Evolutionary conservation across 2,888 invertebrate species (phyloP).

Genomic region (Drosophila histrio): DNA sequence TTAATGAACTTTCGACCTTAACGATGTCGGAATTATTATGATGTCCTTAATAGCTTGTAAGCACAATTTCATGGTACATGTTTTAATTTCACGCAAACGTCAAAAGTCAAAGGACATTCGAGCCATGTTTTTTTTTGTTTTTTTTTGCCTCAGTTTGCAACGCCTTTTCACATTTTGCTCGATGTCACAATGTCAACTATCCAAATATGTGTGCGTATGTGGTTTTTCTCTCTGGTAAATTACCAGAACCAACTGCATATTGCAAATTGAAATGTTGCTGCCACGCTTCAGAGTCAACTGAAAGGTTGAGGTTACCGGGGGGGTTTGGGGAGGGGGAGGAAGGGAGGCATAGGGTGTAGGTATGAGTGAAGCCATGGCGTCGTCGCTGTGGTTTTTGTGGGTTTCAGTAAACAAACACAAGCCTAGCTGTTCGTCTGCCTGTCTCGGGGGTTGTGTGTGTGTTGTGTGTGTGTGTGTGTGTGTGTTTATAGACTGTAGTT

Average conservation of each 20-base stretch:
- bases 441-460: background rate
- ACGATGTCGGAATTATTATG: conserved; percentile 68
- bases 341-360: background rate
- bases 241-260: conserved; percentile 38
- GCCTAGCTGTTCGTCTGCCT: conserved; percentile 4
- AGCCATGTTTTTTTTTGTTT: conserved; percentile 9
- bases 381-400: conserved; percentile 46
- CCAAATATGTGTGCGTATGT: conserved; percentile 17
- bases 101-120: conserved; percentile 27
- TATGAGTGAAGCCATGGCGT: background rate
- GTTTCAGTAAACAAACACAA: conserved; percentile 41
- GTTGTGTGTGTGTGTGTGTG: background rate
- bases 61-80: conserved; percentile 25
- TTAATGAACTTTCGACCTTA: conserved; percentile 64
- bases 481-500: conserved; percentile 21
- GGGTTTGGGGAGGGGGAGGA: background rate
- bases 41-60: conserved; percentile 61
- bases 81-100: conserved; percentile 42
- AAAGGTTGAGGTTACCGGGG: conserved; percentile 7
- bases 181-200: conserved; percentile 22
- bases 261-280: conserved; percentile 52
- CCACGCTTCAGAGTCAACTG: conserved; percentile 20
- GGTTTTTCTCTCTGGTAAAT: conserved; percentile 24
- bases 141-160: conserved; percentile 15
- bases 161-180: conserved; percentile 1